Percentiles rank a stretch among this genome's conserved stretches.
Conservation (phyloP, 2,888 invertebrate genomes). For the Carpatolechia fugitivella region DNA sequence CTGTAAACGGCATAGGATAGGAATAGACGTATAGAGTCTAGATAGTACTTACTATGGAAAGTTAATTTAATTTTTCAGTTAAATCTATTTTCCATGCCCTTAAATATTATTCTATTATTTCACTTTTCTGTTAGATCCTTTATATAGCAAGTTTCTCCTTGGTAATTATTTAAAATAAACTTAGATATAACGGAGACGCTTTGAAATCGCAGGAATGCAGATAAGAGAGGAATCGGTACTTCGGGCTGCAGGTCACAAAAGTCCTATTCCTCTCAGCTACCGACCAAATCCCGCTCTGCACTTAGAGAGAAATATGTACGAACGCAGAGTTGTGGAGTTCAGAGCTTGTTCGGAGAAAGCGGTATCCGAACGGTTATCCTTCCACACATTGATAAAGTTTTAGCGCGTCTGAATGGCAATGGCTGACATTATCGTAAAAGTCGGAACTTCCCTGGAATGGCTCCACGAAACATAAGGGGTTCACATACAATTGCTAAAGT, state of each 20-base stretch:
- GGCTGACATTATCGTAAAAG: conserved; percentile 79
- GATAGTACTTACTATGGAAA: too few species aligned
- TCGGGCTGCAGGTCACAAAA: background rate
- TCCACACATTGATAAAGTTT: conserved; percentile 77
- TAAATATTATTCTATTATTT: too few species aligned
- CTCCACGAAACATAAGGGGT: conserved; percentile 76
- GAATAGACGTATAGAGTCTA: too few species aligned
- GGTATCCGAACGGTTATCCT: conserved; percentile 69
- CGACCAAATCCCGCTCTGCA: background rate
- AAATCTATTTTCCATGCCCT: too few species aligned
- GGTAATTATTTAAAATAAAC: too few species aligned
- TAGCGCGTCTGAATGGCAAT: conserved; percentile 77
- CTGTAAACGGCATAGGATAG: too few species aligned
- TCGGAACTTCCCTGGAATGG: conserved; percentile 74
- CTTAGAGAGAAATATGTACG: conserved; percentile 5
- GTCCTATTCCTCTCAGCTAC: conserved; percentile 1
- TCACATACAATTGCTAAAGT: conserved; percentile 76
- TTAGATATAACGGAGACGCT: too few species aligned
- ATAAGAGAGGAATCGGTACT: background rate
- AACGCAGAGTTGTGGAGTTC: conserved; percentile 25
- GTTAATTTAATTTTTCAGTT: too few species aligned
- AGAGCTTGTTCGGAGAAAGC: conserved; percentile 28
- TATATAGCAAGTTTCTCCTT: too few species aligned
- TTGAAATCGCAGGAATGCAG: background rate
- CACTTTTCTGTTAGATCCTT: too few species aligned